Evolutionary conservation across 2,888 invertebrate species (phyloP), one percentile per base, ranked within the genome.

Genomic region (Eutolmus rufibarbis): DNA sequence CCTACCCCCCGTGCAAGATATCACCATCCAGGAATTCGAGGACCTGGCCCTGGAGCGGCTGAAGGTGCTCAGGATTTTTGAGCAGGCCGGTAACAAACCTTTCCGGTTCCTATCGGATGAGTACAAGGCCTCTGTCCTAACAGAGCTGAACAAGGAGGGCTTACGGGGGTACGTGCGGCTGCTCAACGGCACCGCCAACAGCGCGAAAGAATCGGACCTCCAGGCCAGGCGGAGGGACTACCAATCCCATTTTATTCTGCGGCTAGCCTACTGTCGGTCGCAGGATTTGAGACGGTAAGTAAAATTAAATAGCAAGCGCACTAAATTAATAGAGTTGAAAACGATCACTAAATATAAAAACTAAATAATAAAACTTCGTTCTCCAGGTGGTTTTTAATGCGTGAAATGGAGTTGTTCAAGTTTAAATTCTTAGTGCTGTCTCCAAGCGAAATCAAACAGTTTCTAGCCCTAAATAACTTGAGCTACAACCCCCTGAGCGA

Each of bases 191-290:
- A 93, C 93, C 86, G 94, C 93, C 57, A 94, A 93, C 90, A 93
- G 93, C 8, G 94, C 94, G 66, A 93, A 93, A 16, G 95, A 96
- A 88, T 91, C 93, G 1, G 95, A 96, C 90, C 91, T 95, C 74
- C 94, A 95, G 91, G 95, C 95, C 0, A 94, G 97, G 87, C 94
- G 95, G 46, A 94, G 95, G 88, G 99, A 99, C 92, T 96, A 97
- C 90, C 94, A 98, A 84, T 97, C 99, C 0, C 99, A 99, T 92
- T 99, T 97, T 91, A 97, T 99, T 90, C 93, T 99, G 3, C 94
- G 98, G 87, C 92, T 99, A 87, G 98, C 98, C 0, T 99, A 97
- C 92, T 98, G 98, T 91, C 94, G 96, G 90, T 96, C 96, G 31
- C 96, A 97, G 89, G 98, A 98, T 87, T 93, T 97, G 56, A 94